Conservation (phyloP, 1,140 invertebrate genomes). For the Hypsibius dujardini region DNA sequence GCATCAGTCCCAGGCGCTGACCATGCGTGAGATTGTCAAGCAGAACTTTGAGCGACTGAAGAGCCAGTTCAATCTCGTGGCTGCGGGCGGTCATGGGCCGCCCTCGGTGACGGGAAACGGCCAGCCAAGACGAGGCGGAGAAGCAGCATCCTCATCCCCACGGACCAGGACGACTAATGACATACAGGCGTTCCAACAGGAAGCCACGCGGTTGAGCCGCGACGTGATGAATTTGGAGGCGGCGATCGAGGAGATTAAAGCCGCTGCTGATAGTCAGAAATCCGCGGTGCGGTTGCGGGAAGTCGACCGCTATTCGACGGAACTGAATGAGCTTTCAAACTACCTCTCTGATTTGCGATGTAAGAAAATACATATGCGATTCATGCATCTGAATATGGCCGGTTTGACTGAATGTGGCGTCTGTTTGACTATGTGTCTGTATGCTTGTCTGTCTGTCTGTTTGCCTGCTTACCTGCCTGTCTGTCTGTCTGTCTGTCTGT, state of each 20-base stretch:
- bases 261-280: slow-evolving; percentile 81
- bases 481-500: too few species aligned
- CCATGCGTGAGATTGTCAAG: slow-evolving; percentile 69
- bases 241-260: slow-evolving; percentile 77
- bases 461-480: too few species aligned
- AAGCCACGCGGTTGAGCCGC: background rate
- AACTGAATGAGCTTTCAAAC: slow-evolving; percentile 13
- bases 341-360: background rate
- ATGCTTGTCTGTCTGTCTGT: too few species aligned
- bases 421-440: too few species aligned
- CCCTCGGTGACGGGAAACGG: background rate
- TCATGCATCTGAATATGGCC: too few species aligned
- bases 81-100: background rate
- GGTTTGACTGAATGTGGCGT: too few species aligned
- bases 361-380: too few species aligned
- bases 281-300: slow-evolving; percentile 87
- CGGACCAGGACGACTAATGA: background rate
- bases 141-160: background rate
- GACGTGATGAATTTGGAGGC: slow-evolving; percentile 45
- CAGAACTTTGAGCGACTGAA: slow-evolving; percentile 46
- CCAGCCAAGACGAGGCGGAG: too few species aligned
- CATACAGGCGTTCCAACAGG: background rate
- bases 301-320: slow-evolving; percentile 50
- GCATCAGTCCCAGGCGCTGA: slow-evolving; percentile 71
- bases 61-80: slow-evolving; percentile 24